phyloP scores from a whole-genome alignment of 1,140 invertebrate genomes.

The Tetragonula clypearis region DNA sequence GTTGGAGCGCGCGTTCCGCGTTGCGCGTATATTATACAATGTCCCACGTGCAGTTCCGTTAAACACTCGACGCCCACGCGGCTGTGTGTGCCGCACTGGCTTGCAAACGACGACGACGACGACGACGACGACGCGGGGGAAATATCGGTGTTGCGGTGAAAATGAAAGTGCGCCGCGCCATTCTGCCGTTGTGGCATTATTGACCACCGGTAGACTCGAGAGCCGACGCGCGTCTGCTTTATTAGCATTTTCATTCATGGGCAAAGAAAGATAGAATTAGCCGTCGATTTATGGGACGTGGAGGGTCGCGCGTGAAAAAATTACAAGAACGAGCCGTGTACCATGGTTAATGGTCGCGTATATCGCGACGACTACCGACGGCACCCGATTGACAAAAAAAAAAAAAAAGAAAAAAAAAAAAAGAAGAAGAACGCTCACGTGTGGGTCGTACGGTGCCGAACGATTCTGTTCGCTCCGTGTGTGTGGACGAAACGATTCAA shows the following conservation, averaged over 20 bases:
- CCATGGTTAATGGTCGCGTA: background rate
- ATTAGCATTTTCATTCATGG: slow-evolving; percentile 53
- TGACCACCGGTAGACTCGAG: slow-evolving; percentile 31
- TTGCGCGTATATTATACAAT: slow-evolving; percentile 34
- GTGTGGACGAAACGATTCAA: slow-evolving; percentile 10
- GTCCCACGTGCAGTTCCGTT: slow-evolving; percentile 58
- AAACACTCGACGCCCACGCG: slow-evolving; percentile 58
- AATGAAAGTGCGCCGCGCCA: slow-evolving; percentile 56
- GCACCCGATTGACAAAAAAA: background rate
- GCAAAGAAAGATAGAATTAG: slow-evolving; percentile 42
- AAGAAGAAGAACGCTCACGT: background rate
- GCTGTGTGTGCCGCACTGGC: slow-evolving; percentile 38
- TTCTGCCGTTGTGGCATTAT: slow-evolving; percentile 46
- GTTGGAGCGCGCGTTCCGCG: background rate
- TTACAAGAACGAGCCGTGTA: background rate
- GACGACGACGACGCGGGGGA: background rate
- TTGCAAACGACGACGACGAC: slow-evolving; percentile 21
- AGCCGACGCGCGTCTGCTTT: slow-evolving; percentile 1
- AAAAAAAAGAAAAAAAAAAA: too few relatives aligned
- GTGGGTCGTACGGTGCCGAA: background rate
- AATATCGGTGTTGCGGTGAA: slow-evolving; percentile 55
- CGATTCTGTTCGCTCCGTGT: background rate
- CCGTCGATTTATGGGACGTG: slow-evolving; percentile 18
- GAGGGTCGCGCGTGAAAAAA: slow-evolving; percentile 3
- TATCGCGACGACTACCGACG: background rate